A percentile compares a stretch with the other conserved stretches of the same genome.
Conservation (phyloP, 2,797 vertebrate genomes). For the Crocidura indochinensis region DNA sequence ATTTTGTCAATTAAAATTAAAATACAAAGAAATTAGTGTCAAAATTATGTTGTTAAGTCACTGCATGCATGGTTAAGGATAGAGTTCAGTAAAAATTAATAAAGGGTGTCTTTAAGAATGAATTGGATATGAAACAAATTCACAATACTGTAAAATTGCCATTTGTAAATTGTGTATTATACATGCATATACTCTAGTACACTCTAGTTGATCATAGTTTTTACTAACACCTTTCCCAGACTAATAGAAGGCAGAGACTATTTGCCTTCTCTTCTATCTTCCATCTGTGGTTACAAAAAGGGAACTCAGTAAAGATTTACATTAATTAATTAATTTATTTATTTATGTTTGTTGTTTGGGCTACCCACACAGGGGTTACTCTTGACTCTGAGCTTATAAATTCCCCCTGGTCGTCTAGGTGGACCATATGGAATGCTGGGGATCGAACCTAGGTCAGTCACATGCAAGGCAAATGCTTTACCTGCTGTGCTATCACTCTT, state of each 20-base stretch:
- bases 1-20: constrained; percentile 56
- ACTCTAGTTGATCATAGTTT: background rate
- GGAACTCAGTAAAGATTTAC: background rate
- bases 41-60: background rate
- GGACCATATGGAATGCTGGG: too few relatives aligned
- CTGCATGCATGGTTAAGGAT: background rate
- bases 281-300: background rate
- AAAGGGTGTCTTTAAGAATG: constrained; percentile 11
- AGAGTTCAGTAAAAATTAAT: constrained; percentile 21
- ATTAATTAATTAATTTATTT: too few relatives aligned
- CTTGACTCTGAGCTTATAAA: too few relatives aligned
- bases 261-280: background rate
- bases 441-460: too few relatives aligned
- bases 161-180: too few relatives aligned
- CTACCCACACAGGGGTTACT: too few relatives aligned
- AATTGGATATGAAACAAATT: background rate
- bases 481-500: too few relatives aligned
- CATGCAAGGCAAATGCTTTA: too few relatives aligned
- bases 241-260: background rate
- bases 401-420: too few relatives aligned
- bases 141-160: too few relatives aligned
- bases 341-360: too few relatives aligned
- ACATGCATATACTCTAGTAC: background rate
- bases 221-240: background rate
- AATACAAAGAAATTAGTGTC: background rate